Conservation (phyloP, 2,797 vertebrate species). For the Sparidentex hasta region DNA sequence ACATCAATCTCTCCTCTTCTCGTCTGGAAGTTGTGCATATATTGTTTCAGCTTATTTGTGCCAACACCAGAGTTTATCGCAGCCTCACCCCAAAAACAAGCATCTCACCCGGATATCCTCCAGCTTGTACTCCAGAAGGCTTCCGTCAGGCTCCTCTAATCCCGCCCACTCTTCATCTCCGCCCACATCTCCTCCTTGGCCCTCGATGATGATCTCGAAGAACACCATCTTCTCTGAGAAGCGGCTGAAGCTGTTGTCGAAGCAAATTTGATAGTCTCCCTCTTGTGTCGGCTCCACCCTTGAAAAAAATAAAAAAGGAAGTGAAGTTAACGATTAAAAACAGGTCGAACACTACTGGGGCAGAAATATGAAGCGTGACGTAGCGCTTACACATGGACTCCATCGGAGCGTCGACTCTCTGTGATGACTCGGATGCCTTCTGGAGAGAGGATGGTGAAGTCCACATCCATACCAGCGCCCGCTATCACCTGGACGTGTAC, state of each 20-base stretch:
- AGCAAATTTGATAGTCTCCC: conserved; percentile 94
- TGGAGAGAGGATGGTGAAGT: conserved; percentile 90
- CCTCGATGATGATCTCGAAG: conserved; percentile 92
- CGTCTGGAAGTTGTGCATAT: not conserved
- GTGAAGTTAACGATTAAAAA: not conserved
- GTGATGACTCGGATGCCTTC: conserved; percentile 81
- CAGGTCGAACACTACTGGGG: not conserved
- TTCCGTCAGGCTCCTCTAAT: conserved; percentile 88
- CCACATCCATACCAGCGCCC: conserved; percentile 92
- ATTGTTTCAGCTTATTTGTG: not conserved
- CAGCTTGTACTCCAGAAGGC: conserved; percentile 91
- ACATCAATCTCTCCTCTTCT: not conserved
- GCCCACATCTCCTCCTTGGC: conserved; percentile 82
- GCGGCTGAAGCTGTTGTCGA: conserved; percentile 94
- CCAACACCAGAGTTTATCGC: too few species aligned
- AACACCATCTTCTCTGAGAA: conserved; percentile 96
- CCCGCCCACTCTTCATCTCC: conserved; percentile 88
- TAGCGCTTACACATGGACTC: conserved; percentile 90
- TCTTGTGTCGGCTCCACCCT: conserved; percentile 91
- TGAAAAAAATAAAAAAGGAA: conserved; percentile 17
- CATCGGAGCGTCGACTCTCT: conserved; percentile 90
- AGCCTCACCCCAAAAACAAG: not conserved
- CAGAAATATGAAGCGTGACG: not conserved
- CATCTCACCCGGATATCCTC: conserved; percentile 90
- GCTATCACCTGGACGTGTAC: conserved; percentile 88